Evolutionary conservation across 2,797 vertebrate species (phyloP), one percentile per base, ranked within the genome.

Genomic region (Alosa sapidissima): DNA sequence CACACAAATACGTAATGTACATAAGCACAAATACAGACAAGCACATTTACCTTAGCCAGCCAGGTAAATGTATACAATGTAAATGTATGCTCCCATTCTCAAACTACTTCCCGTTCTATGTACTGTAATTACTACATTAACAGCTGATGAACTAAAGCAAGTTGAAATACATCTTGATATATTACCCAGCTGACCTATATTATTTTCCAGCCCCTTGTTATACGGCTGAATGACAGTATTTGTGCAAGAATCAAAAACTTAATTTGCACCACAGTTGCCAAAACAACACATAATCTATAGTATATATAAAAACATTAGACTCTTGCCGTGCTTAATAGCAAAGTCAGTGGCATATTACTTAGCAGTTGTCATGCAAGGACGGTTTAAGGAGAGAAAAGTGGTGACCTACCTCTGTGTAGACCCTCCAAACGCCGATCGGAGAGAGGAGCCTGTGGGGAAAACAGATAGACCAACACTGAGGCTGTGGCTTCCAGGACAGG

Each of bases 391-490:
- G 0, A 13, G 11, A 19, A 47, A 47, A 78, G 36, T 6, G 41
- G 36, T 3, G 19, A 55, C 86, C 83, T 82, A 91, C 91, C 91
- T 89, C 45, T 86, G 88, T 85, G 89, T 89, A 86, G 89, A 91
- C 60, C 85, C 89, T 83, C 89, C 87, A 55, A 83, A 83, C 24
- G 84, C 48, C 81, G 85, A 91, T 28, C 83, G 82, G 36, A 90
- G 82, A 16, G 86, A 89, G 54, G 83, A 83, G 36, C 82, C 87
- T 84, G 85, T 10, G 84, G 19, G 10, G 36, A 84, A 24, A 81
- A 60, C 65, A 84, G n/a, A 84, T 55, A 84, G 36, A 78, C 9
- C 41, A 19, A 78, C 41, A 19, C 72, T 78, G 16, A 78, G 72
- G 16, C 19, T 45, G 72, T 7, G 16, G 36, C 0, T 78, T 47